Conservation (phyloP, 1,140 invertebrate genomes). For the Leguminivora glycinivorella region DNA sequence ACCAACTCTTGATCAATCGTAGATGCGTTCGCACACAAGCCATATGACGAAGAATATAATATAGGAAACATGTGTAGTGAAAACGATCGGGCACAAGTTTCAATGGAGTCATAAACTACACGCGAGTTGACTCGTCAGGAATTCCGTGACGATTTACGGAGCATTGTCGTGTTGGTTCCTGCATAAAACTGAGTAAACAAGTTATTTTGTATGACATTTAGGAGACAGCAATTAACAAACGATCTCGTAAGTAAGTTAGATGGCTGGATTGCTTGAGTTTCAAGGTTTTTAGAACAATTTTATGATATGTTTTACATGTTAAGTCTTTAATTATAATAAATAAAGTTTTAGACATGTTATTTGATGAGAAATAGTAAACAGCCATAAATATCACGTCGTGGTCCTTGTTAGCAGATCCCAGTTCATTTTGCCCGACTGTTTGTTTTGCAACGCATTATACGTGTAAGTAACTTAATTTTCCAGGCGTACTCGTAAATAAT, state of each 20-base stretch:
- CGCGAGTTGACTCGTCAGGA: conserved; percentile 41
- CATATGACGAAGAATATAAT: not conserved
- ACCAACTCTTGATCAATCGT: not conserved
- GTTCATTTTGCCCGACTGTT: not conserved
- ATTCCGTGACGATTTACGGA: conserved; percentile 62
- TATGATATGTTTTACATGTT: conserved; percentile 6
- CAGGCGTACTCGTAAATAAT: not conserved
- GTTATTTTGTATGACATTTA: conserved; percentile 32
- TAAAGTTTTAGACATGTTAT: conserved; percentile 11
- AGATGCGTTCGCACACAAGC: not conserved
- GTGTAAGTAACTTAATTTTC: not conserved
- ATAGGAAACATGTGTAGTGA: conserved; percentile 49
- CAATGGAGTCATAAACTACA: conserved; percentile 71
- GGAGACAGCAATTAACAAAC: conserved; percentile 16
- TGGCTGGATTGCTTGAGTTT: not conserved
- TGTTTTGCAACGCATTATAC: conserved; percentile 17
- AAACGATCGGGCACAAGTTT: conserved; percentile 57
- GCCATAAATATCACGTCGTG: conserved; percentile 11
- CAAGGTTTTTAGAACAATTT: conserved; percentile 4
- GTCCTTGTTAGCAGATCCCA: conserved; percentile 10
- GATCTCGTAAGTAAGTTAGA: conserved; percentile 10
- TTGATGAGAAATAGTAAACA: not conserved
- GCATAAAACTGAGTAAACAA: conserved; percentile 67
- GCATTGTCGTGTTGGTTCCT: conserved; percentile 61
- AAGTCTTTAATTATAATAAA: conserved; percentile 21